Percentiles rank a stretch among this genome's conserved stretches.
Conservation (phyloP, 1,140 invertebrate species). For the Anagrus nilaparvatae region DNA sequence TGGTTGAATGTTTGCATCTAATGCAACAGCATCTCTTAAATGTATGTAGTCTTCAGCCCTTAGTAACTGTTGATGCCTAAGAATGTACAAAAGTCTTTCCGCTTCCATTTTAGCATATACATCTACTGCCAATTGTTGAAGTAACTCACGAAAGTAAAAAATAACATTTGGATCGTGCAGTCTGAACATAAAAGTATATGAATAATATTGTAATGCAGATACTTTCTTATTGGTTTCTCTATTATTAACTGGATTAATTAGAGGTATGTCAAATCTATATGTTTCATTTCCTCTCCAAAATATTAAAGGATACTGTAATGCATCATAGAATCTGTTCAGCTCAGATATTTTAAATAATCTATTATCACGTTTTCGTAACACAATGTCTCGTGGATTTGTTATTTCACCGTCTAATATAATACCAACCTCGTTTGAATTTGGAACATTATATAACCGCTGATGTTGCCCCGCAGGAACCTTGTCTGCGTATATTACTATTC, state of each 20-base stretch:
- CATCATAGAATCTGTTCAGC: background rate
- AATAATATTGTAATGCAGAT: conserved; percentile 30
- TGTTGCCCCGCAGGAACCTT: too few species aligned
- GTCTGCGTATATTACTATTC: too few species aligned
- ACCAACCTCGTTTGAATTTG: too few species aligned
- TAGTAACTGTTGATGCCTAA: conserved; percentile 40
- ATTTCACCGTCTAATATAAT: too few species aligned
- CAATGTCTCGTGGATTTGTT: too few species aligned
- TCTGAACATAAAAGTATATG: conserved; percentile 31
- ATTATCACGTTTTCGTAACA: too few species aligned
- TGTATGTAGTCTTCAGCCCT: conserved; percentile 39
- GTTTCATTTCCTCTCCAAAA: background rate
- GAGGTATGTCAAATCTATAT: background rate
- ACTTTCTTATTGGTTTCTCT: conserved; percentile 26
- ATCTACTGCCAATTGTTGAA: conserved; percentile 37
- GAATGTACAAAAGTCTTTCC: conserved; percentile 33
- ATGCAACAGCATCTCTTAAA: conserved; percentile 9
- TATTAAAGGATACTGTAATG: background rate
- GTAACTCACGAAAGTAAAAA: conserved; percentile 14
- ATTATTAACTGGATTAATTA: background rate
- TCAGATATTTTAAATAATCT: background rate
- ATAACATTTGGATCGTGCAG: conserved; percentile 11
- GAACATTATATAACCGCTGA: too few species aligned
- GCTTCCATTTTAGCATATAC: conserved; percentile 44
- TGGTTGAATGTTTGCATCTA: conserved; percentile 14